Evolutionary conservation across 2,113 vertebrate genomes (phyloP), one percentile per base, ranked within the genome.

Genomic region (Aphelocoma coerulescens): DNA sequence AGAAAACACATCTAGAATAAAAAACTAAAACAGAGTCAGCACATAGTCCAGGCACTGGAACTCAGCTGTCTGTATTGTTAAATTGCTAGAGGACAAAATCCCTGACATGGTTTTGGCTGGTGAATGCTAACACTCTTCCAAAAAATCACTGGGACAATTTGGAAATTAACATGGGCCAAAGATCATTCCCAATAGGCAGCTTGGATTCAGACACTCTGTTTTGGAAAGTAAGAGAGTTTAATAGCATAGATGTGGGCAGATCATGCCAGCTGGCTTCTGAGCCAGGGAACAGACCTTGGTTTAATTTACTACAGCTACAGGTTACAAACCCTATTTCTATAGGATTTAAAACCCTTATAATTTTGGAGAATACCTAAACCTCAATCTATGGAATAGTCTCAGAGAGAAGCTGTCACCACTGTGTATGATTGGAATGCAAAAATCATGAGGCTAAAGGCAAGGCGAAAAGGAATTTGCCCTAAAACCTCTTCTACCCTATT

Each of bases 111-210:
- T 95, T 95, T 97, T 97, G 96, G 95, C 95, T 93, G 86, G 57
- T 72, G 57, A 91, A 80, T 68, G 48, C 69, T 75, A 78, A 32
- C 32, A 51, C 55, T 87, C 76, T 92, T 97, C 95, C 96, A 97
- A 95, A 96, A 95, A 95, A 84, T 96, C 89, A 87, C 80, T 92
- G 89, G 52, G 95, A 91, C 94, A 95, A 89, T 96, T 95, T 95
- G 83, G 84, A 95, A 97, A 95, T 96, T 96, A 93, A 52, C 89
- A 91, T 35, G 86, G 96, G 89, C 95, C 61, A 78, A 93, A 97
- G 95, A 93, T 96, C 94, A 78, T 89, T 95, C 94, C 94, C 93
- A 96, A 95, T 13, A 93, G 89, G 76, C 95, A 92, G 80, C 63
- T 87, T 96, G 93, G 93, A 96, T 91, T 91, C 83, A 86, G 91